Evolutionary conservation across 2,797 vertebrate genomes (phyloP), one percentile per base, ranked within the genome.

Genomic region (Eleutherodactylus coqui): DNA sequence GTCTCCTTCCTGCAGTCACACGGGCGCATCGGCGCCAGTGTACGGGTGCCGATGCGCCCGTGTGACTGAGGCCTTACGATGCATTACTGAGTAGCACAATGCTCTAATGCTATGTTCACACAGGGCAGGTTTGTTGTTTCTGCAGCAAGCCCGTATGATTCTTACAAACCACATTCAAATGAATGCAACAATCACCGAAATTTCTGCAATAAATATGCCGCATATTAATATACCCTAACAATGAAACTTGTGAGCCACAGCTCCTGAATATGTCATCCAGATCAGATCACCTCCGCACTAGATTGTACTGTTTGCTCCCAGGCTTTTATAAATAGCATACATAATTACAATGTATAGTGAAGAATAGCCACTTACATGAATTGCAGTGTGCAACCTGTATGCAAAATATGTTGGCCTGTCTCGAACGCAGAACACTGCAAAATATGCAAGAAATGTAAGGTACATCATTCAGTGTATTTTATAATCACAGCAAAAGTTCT

Each of bases 391-490:
- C 75, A 96, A 89, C 79, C 92, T 93, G 70, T 93, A 94, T 53
- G 95, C 93, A 88, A 95, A 95, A 88, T 94, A 95, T 79, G 92
- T 91, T 60, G 94, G 89, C 88, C 94, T 95, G 88, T 95, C 94
- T 87, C 91, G 91, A 83, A 94, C 67, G 83, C 94, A 95, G 70
- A 93, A 93, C 87, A 95, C 95, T 95, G 86, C 45, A 24, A 84
- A 53, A 32, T 72, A 62, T 16, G 16, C 32, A 55, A 43, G 13
- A 34, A 34, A 62, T 81, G 5, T 19, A 36, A 19, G 16, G 9
- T 67, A 67, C 2, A 3, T 19, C 7, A 21, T 67, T 36, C 2
- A n/a, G n/a, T n/a, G n/a, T n/a, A 3, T 64, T 64, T 32, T 64
- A 64, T 64, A 32, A 32, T 64, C 29, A 32, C 16, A 5, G 34